These are phyloP conservation scores for Thera obeliscata DNA, from an alignment of 2,888 invertebrate genomes.

Conservation along the genomic window DNA sequence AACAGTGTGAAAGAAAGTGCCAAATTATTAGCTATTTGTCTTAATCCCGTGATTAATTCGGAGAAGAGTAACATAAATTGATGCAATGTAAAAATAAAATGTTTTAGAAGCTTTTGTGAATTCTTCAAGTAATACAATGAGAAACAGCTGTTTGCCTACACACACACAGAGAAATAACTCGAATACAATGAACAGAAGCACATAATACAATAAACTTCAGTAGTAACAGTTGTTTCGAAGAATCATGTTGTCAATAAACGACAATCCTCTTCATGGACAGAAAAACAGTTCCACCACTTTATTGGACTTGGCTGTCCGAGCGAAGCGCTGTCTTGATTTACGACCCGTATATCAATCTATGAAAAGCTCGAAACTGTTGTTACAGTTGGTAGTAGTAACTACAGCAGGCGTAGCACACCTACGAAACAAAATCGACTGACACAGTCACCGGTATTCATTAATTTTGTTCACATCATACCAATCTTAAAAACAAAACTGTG, in stretches of 20 bases:
- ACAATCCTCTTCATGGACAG: constrained; percentile 30
- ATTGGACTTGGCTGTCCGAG: constrained; percentile 32
- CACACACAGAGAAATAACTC: background rate
- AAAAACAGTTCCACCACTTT: constrained; percentile 32
- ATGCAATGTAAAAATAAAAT: constrained; percentile 16
- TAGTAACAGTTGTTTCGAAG: constrained; percentile 36
- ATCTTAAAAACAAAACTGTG: background rate
- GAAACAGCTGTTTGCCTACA: background rate
- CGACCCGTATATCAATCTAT: constrained; percentile 27
- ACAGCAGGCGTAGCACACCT: constrained; percentile 18
- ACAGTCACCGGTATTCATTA: background rate
- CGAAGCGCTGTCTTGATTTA: constrained; percentile 33
- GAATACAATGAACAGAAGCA: constrained; percentile 15
- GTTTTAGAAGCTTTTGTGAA: background rate
- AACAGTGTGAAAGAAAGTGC: constrained; percentile 59
- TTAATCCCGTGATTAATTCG: constrained; percentile 35
- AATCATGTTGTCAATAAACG: constrained; percentile 28
- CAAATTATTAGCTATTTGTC: constrained; percentile 62
- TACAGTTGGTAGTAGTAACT: constrained; percentile 23
- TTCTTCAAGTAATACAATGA: background rate
- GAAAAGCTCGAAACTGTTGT: constrained; percentile 30
- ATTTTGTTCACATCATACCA: background rate
- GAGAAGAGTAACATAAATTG: constrained; percentile 3
- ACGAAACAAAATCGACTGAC: constrained; percentile 12
- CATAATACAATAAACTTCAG: constrained; percentile 15